Evolutionary conservation across 2,888 invertebrate species (phyloP), one percentile per base, ranked within the genome.

Genomic region (Sphaerophoria rueppellii): DNA sequence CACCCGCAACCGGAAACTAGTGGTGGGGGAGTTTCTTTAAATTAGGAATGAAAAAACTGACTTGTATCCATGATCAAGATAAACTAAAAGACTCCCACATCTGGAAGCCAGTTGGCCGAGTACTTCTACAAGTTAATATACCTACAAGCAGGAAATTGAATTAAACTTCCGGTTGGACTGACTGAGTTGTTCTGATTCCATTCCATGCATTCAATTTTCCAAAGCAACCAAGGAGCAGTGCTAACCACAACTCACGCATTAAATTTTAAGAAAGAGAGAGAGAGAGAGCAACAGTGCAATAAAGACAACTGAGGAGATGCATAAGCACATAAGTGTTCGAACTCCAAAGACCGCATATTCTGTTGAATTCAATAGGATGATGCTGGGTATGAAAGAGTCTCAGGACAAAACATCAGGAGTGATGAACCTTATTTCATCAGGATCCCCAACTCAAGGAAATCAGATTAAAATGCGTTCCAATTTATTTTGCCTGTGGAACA

Each of bases 391-490:
- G 11, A 4, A 43, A 12, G 43, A 43, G 6, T 7, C 9, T 40
- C 11, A 52, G 34, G 16, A 50, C 65, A 65, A 52, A 52, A 24
- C 65, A 37, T 7, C 6, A 55, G 11, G n/a, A 24, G 7, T 3
- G 40, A n/a, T 32, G 54, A 54, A 24, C 40, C 12, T 52, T 54
- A 67, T 67, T 40, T 40, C 67, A 58, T 57, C 37, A 24, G 52
- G 67, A 40, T 76, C 61, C 76, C 61, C 54, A 63, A 65, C 75
- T 52, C 57, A 40, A 72, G 80, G 57, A 71, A 80, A 83, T 75
- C 75, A 52, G 83, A 83, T 83, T 80, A 75, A 71, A 65, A 80
- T 80, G 83, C 57, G 80, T 83, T 83, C 75, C 80, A 79, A 80
- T 80, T 72, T 80, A 83, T 76, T 80, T 75, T 14, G 67, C 24